Conservation (phyloP, 2,888 invertebrate species). For the Thysanoteuthis rhombus region DNA sequence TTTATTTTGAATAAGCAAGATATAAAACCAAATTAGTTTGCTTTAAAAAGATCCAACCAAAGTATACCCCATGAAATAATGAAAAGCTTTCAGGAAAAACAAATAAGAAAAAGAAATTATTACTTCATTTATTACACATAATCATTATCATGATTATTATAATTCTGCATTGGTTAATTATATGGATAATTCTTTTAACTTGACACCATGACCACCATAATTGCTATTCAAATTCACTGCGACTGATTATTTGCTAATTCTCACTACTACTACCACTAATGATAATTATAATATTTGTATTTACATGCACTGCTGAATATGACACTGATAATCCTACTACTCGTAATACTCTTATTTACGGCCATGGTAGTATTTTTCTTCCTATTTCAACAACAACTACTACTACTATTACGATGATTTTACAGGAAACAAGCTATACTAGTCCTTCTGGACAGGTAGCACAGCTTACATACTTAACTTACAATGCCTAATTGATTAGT, state of each 20-base stretch:
- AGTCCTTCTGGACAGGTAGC: neutral
- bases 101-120: too few species aligned
- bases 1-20: neutral
- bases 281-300: neutral
- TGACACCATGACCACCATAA: neutral
- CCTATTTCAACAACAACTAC: too few species aligned
- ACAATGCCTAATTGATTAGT: neutral
- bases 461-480: neutral
- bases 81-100: neutral
- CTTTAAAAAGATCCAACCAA: neutral
- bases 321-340: neutral
- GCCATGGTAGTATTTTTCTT: neutral
- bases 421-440: neutral
- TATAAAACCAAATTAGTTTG: neutral
- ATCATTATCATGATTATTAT: neutral
- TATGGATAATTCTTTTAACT: neutral
- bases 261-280: neutral
- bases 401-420: neutral
- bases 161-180: neutral
- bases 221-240: neutral
- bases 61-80: neutral
- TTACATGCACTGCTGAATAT: neutral
- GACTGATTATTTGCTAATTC: neutral
- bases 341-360: neutral
- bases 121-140: neutral